Conservation (phyloP, 2,888 invertebrate species). For the Acutogordius australiensis region DNA sequence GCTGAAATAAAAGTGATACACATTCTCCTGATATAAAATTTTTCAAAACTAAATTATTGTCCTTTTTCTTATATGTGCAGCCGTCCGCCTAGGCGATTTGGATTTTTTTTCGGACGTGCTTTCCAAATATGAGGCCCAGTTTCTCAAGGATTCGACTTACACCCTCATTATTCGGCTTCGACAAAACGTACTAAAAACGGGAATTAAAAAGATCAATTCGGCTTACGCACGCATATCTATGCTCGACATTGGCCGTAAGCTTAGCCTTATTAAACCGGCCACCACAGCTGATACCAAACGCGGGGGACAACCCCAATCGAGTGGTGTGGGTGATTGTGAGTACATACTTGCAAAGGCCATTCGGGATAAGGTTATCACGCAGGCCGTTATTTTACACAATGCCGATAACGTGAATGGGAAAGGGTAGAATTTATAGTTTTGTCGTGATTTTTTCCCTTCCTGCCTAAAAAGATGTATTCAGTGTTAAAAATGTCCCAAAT, state of each 20-base stretch:
- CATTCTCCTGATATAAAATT: no score
- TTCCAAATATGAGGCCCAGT: constrained; percentile 29
- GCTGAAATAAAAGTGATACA: no score
- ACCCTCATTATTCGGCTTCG: constrained; percentile 71
- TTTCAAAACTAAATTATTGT: no score
- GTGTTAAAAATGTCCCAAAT: no score
- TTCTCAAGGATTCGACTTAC: constrained; percentile 71
- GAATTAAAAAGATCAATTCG: constrained; percentile 68
- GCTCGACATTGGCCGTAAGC: constrained; percentile 64
- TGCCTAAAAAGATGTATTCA: no score
- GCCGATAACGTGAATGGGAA: constrained; percentile 82
- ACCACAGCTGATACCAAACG: background rate
- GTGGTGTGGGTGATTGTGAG: background rate
- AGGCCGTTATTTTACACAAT: constrained; percentile 77
- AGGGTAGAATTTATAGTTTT: constrained; percentile 79
- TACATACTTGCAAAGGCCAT: constrained; percentile 29
- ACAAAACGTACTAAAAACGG: constrained; percentile 91
- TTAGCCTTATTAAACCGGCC: no score
- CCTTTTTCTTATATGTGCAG: no score
- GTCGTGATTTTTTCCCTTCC: no score
- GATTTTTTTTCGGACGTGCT: constrained; percentile 71
- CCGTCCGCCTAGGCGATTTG: constrained; percentile 67
- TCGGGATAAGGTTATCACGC: constrained; percentile 86
- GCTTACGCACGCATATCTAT: constrained; percentile 87
- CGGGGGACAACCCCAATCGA: background rate